phyloP scores from a whole-genome alignment of 2,113 vertebrate genomes.

The Pseudorasbora parva region DNA sequence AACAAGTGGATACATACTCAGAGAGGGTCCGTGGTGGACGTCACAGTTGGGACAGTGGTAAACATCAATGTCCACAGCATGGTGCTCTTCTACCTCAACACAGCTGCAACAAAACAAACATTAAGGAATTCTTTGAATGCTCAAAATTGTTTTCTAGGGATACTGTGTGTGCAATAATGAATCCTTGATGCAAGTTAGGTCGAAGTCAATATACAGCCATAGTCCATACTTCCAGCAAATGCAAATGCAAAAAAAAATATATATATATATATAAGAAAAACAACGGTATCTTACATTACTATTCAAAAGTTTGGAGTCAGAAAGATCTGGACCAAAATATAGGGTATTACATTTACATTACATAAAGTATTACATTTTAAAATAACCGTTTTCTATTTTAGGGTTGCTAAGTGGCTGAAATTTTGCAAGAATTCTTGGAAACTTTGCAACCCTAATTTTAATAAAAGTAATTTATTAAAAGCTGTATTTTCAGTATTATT shows the following conservation, averaged over 20 bases:
- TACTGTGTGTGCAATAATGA: neutral
- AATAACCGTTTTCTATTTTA: neutral
- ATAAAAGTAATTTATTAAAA: neutral
- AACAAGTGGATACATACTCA: constrained; percentile 83
- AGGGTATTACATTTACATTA: no score
- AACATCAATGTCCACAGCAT: constrained; percentile 96
- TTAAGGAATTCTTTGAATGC: neutral
- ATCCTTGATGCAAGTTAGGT: neutral
- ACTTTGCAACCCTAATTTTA: no score
- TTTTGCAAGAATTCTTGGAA: no score
- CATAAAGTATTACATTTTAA: neutral
- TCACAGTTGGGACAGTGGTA: constrained; percentile 99
- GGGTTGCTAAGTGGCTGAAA: no score
- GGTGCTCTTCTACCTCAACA: constrained; percentile 95
- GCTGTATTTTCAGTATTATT: neutral
- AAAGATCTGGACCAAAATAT: neutral
- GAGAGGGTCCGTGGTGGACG: constrained; percentile 86
- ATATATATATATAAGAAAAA: neutral
- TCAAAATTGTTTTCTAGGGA: neutral
- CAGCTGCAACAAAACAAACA: constrained; percentile 79
- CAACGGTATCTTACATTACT: neutral
- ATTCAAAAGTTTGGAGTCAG: neutral
- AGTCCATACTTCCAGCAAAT: no score
- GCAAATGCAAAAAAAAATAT: no score
- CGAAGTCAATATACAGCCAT: no score